Percentiles rank a stretch among this genome's conserved stretches.
Evolutionary conservation across 2,797 vertebrate species (phyloP).

Genomic region (Xiphorhynchus erythropygius): DNA sequence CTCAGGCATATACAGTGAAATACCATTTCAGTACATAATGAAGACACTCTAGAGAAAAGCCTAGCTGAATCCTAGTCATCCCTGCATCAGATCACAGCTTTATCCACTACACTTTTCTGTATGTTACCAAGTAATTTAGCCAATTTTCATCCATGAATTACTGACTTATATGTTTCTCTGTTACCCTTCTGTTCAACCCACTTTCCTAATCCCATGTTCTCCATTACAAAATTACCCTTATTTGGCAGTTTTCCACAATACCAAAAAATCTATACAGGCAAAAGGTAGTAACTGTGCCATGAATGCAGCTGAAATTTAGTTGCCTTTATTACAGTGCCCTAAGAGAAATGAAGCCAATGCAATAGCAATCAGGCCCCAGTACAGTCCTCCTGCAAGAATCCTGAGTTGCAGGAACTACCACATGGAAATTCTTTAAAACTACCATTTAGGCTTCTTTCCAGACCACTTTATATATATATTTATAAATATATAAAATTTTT

Average conservation of each 20-base stretch:
- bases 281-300: not conserved
- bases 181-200: not conserved
- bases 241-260: not conserved
- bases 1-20: not conserved
- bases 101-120: not conserved
- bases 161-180: not conserved
- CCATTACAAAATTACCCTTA: not conserved
- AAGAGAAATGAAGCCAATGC: not conserved
- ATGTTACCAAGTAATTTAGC: not conserved
- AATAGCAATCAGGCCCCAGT: not conserved
- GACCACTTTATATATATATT: not conserved
- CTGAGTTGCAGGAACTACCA: not conserved
- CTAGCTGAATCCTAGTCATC: not conserved
- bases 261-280: not conserved
- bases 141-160: not conserved
- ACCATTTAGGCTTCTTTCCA: not conserved
- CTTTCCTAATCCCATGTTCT: conserved; percentile 1
- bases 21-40: not conserved
- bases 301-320: not conserved
- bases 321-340: conserved; percentile 29
- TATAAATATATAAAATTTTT: not conserved
- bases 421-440: not conserved
- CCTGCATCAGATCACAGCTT: not conserved
- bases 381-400: not conserved
- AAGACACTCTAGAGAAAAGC: not conserved